Evolutionary conservation across 2,888 invertebrate species (phyloP).

Genomic region (Lathronympha strigana): DNA sequence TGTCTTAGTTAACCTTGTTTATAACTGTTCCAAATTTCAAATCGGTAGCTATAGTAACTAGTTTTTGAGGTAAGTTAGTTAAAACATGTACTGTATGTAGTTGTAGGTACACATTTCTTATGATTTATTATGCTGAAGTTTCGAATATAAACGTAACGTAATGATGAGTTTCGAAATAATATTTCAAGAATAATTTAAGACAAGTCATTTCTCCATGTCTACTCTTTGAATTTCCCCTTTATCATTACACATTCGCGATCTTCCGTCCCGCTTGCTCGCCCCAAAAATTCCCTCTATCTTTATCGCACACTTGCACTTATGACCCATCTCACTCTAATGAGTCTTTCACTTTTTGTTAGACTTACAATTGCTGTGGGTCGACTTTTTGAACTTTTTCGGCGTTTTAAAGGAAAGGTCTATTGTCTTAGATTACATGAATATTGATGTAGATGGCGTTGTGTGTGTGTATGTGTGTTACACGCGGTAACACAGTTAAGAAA

Average conservation of each 20-base stretch:
- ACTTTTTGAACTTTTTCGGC: slow-evolving; percentile 25
- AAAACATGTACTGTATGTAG: too few relatives aligned
- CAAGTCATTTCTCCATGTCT: slow-evolving; percentile 32
- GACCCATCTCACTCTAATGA: slow-evolving; percentile 57
- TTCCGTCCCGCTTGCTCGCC: slow-evolving; percentile 50
- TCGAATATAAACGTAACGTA: too few relatives aligned
- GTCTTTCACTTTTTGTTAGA: slow-evolving; percentile 43
- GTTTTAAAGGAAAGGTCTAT: slow-evolving; percentile 7
- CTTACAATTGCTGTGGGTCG: slow-evolving; percentile 17
- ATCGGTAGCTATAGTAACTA: too few relatives aligned
- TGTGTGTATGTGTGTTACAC: too few relatives aligned
- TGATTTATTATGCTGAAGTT: too few relatives aligned
- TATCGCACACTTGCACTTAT: slow-evolving; percentile 53
- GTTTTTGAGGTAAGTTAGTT: too few relatives aligned
- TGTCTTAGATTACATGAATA: slow-evolving; percentile 21
- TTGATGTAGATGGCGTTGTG: slow-evolving; percentile 5
- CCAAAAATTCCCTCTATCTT: slow-evolving; percentile 26
- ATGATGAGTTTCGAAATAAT: too few relatives aligned
- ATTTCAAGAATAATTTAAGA: too few relatives aligned
- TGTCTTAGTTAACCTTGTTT: too few relatives aligned
- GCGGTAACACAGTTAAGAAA: too few relatives aligned
- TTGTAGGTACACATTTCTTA: too few relatives aligned
- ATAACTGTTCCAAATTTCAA: too few relatives aligned
- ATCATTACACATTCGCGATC: slow-evolving; percentile 58
- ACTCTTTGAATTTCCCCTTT: slow-evolving; percentile 62